Conservation (phyloP, 2,888 invertebrate species). For the Bibio marci region DNA sequence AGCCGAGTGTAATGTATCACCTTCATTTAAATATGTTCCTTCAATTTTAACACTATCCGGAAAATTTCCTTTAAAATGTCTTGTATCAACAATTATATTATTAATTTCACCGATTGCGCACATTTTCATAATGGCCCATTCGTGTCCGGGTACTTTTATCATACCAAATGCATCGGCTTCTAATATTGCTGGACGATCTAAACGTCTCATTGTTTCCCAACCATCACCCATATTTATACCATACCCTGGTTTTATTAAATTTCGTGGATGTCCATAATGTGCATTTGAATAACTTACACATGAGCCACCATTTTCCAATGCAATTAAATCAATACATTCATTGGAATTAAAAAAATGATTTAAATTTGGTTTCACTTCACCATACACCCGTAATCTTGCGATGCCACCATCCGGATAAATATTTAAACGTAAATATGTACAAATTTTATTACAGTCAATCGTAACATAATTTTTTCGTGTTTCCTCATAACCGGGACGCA, state of each 20-base stretch:
- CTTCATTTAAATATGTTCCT: conserved; percentile 25
- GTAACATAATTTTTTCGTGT: conserved; percentile 39
- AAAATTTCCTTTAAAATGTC: conserved; percentile 46
- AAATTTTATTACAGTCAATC: conserved; percentile 24
- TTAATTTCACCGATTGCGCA: conserved; percentile 34
- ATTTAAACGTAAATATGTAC: conserved; percentile 42
- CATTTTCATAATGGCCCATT: conserved; percentile 44
- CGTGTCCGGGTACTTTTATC: conserved; percentile 37
- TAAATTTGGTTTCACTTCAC: conserved; percentile 29
- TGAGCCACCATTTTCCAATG: conserved; percentile 35
- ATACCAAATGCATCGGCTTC: conserved; percentile 36
- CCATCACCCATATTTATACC: conserved; percentile 41
- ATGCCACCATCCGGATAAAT: conserved; percentile 48
- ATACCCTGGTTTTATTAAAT: conserved; percentile 36
- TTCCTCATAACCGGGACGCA: conserved; percentile 38
- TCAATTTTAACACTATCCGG: conserved; percentile 42
- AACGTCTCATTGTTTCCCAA: conserved; percentile 46
- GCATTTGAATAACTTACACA: conserved; percentile 42
- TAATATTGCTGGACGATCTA: conserved; percentile 40
- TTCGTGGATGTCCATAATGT: conserved; percentile 44
- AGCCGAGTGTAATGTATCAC: conserved; percentile 6
- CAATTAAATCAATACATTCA: conserved; percentile 32
- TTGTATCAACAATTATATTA: conserved; percentile 38
- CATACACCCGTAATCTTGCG: conserved; percentile 40
- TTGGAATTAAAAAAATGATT: conserved; percentile 13